Evolutionary conservation across 2,113 vertebrate species (phyloP), one percentile per base, ranked within the genome.

Genomic region (Chamaea fasciata): DNA sequence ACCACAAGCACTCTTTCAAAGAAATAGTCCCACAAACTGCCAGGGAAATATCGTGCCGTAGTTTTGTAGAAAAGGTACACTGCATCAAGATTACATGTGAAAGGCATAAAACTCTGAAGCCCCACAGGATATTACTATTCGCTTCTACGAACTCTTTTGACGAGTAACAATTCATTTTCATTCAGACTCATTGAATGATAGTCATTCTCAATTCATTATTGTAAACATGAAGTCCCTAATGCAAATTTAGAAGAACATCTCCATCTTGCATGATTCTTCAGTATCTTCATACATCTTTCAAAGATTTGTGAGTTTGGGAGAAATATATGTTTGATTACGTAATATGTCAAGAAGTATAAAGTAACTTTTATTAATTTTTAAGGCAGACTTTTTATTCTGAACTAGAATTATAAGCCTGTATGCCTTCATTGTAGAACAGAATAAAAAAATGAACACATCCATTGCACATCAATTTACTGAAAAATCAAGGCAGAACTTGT

Each of bases 1-100:
- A 97, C 95, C 88, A 37, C 82, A 92, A 76, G 91, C 60, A 86
- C 41, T 70, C 24, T 80, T 95, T 84, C 28, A 88, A 88, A 89
- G n/a, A 83, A 71, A 67, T 76, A 92, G 18, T 70, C 23, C 46
- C 6, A 35, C 21, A 76, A 91, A 76, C 6, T 79, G 16, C 37
- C 44, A 47, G 37, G 22, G 60, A 70, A 91, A 89, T 56, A 26
- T 3, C 0, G 1, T 84, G n/a, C 70, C 46, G 33, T 2, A 41
- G 9, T 82, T 78, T 62, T 76, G 70, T 9, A 70, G 47, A 74
- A 87, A 75, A 89, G 14, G 42, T 27, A 69, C n/a, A 20, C 8
- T 69, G 35, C 11, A 7, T 62, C 71, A 71, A 1, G 64, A 49
- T 33, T 46, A n/a, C 23, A 62, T 10, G 14, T 55, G 47, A 86